These are phyloP conservation scores for Merluccius polli DNA, from an alignment of 2,797 vertebrate species.

Conservation along the genomic window DNA sequence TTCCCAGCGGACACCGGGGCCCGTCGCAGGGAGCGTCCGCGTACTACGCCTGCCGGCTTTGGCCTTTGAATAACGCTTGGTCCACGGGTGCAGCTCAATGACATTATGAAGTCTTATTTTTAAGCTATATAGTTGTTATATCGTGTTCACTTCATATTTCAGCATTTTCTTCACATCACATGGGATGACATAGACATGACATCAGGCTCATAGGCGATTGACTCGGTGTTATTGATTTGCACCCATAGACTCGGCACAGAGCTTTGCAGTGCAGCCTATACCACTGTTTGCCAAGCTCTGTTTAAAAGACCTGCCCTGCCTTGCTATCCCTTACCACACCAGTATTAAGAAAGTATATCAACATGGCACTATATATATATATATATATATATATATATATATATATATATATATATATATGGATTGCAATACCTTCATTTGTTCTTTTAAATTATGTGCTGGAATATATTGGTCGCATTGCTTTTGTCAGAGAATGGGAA, in stretches of 20 bases:
- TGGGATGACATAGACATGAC: neutral
- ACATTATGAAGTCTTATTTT: neutral
- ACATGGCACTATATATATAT: too few species aligned
- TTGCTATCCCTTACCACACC: conserved; percentile 56
- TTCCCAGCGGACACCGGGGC: neutral
- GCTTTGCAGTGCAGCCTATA: too few species aligned
- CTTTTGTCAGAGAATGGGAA: too few species aligned
- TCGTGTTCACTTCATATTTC: too few species aligned
- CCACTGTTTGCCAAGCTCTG: conserved; percentile 25
- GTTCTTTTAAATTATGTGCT: neutral
- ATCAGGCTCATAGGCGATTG: too few species aligned
- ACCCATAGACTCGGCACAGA: too few species aligned
- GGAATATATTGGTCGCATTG: neutral
- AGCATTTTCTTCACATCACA: too few species aligned
- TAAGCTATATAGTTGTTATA: too few species aligned
- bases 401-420: too few species aligned
- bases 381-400: too few species aligned
- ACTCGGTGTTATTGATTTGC: neutral
- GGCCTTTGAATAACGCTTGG: too few species aligned
- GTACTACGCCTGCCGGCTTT: neutral
- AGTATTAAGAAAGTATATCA: neutral
- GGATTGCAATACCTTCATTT: too few species aligned
- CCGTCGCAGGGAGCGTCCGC: neutral
- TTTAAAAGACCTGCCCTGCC: conserved; percentile 50
- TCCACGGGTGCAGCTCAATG: neutral